Conservation (phyloP, 2,113 vertebrate genomes). For the Laticauda laticaudata region DNA sequence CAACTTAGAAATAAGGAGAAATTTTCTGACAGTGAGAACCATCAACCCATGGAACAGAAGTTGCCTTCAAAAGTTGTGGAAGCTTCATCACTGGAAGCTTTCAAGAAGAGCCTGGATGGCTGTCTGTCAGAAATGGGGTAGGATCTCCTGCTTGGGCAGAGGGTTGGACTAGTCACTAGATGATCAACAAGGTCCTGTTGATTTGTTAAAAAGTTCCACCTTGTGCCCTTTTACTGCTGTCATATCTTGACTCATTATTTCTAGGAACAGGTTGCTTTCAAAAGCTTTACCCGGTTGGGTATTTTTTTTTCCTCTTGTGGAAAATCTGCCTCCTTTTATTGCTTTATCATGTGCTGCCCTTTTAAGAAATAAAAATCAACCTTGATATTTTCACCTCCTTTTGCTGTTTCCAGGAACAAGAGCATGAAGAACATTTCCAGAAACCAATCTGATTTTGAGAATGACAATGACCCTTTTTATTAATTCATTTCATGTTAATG, state of each 20-base stretch:
- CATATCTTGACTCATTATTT: background rate
- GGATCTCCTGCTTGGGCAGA: too few species aligned
- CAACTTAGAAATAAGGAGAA: too few species aligned
- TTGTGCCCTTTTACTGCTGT: background rate
- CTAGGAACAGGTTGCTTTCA: background rate
- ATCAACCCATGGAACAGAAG: too few species aligned
- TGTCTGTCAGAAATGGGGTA: background rate
- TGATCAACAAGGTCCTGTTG: too few species aligned
- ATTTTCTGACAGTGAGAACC: too few species aligned
- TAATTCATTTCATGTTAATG: conserved; percentile 32
- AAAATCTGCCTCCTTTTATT: background rate
- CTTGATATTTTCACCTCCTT: background rate
- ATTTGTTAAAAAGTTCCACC: too few species aligned
- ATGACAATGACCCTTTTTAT: conserved; percentile 1
- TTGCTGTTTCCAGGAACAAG: conserved; percentile 1
- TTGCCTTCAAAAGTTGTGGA: too few species aligned
- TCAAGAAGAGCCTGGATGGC: too few species aligned
- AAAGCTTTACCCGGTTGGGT: background rate
- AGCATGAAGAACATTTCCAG: conserved; percentile 23
- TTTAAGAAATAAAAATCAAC: background rate
- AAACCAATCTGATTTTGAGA: conserved; percentile 30
- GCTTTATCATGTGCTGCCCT: background rate
- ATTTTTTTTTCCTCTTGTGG: background rate
- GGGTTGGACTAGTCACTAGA: too few species aligned
- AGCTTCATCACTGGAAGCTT: too few species aligned